These are phyloP conservation scores for Aphidius ervi DNA, from an alignment of 1,140 invertebrate genomes.

Conservation along the genomic window DNA sequence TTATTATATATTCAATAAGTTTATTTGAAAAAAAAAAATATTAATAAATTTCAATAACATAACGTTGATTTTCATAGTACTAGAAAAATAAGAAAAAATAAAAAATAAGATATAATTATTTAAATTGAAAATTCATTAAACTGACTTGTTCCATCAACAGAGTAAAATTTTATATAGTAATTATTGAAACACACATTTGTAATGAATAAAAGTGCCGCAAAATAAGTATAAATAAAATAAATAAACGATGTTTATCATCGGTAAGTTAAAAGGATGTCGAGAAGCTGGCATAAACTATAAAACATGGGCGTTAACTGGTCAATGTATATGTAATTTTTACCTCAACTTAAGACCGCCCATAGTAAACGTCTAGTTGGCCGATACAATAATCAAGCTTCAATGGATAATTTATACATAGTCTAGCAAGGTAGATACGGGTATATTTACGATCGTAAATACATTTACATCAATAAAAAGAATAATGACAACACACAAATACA, in stretches of 20 bases:
- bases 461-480: slow-evolving; percentile 23
- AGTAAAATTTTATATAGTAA: no score
- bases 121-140: no score
- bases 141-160: no score
- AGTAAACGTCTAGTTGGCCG: slow-evolving; percentile 33
- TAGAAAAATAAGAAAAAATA: no score
- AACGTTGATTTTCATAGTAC: no score
- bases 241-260: slow-evolving; percentile 9
- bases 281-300: slow-evolving; percentile 20
- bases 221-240: neutral
- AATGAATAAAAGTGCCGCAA: slow-evolving; percentile 7
- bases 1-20: no score
- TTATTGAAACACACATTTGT: no score
- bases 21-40: no score
- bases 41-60: no score
- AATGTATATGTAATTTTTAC: slow-evolving; percentile 14
- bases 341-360: slow-evolving; percentile 35
- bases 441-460: slow-evolving; percentile 15
- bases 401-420: slow-evolving; percentile 35
- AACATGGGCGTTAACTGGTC: slow-evolving; percentile 38
- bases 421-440: slow-evolving; percentile 1
- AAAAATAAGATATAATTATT: no score
- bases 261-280: slow-evolving; percentile 17
- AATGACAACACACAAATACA: neutral
- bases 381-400: slow-evolving; percentile 27